A percentile compares a stretch with the other conserved stretches of the same genome.
These are phyloP conservation scores for Scolopax rusticola DNA, from an alignment of 2,797 vertebrate genomes.

Conservation along the genomic window DNA sequence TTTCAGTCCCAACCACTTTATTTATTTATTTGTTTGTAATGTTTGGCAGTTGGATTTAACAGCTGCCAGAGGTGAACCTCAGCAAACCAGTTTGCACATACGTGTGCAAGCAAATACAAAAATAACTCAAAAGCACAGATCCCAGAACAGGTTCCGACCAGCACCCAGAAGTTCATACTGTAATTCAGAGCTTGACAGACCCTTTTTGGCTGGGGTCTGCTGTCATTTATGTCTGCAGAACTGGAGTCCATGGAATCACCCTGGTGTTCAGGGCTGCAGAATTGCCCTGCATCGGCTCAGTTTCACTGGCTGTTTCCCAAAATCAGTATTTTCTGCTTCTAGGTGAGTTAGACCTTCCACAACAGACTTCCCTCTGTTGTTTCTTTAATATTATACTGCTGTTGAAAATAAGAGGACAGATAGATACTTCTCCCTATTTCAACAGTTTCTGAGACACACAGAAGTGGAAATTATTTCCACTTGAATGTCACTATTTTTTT, in stretches of 20 bases:
- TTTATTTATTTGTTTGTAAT: conserved; percentile 28
- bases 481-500: background rate
- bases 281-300: background rate
- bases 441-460: background rate
- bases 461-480: background rate
- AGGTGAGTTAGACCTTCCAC: background rate
- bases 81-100: background rate
- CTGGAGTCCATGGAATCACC: background rate
- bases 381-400: background rate
- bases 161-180: background rate
- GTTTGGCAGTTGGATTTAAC: conserved; percentile 22
- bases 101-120: conserved; percentile 5
- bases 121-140: background rate
- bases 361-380: background rate
- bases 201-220: background rate
- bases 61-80: conserved; percentile 22
- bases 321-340: conserved; percentile 28
- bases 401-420: background rate
- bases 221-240: background rate
- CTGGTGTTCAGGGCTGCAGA: background rate
- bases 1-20: background rate
- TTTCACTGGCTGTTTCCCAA: conserved; percentile 9
- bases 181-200: conserved; percentile 9
- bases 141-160: background rate
- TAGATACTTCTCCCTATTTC: background rate